These are phyloP conservation scores for Gyps fulvus DNA, from an alignment of 2,113 vertebrate genomes.

Conservation along the genomic window DNA sequence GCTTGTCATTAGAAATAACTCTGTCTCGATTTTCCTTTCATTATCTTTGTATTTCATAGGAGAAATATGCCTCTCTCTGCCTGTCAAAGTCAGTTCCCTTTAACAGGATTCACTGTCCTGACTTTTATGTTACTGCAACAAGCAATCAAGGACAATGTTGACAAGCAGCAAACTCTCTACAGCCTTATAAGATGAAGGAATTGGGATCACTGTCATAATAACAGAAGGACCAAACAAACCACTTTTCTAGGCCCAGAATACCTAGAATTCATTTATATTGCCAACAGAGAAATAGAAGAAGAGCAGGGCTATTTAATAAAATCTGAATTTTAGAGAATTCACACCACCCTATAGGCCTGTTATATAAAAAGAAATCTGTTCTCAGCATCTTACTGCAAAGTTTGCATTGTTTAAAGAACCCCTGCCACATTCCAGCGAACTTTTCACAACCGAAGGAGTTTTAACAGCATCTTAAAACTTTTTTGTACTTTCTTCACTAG, in stretches of 20 bases:
- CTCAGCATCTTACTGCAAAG: not conserved
- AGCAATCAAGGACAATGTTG: not conserved
- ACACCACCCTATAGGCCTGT: not conserved
- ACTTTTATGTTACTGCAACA: not conserved
- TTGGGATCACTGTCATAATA: not conserved
- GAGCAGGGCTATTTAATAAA: not conserved
- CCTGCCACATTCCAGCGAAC: not conserved
- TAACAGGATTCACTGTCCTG: not conserved
- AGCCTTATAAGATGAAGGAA: not conserved
- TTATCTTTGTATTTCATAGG: not conserved
- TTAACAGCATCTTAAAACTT: not conserved
- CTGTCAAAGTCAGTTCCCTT: not conserved
- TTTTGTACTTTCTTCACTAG: not conserved
- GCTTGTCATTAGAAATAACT: conserved; percentile 44
- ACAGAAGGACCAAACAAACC: not conserved
- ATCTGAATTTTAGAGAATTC: not conserved
- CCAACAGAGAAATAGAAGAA: not conserved
- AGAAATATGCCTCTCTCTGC: not conserved
- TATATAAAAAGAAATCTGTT: conserved; percentile 14
- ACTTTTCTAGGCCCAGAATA: not conserved
- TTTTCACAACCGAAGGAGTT: conserved; percentile 1
- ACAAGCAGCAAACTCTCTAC: conserved; percentile 9
- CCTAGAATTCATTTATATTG: not conserved
- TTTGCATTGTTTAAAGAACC: conserved; percentile 1
- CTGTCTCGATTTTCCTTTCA: not conserved